phyloP scores from a whole-genome alignment of 1,140 invertebrate genomes.

The Elymnias hypermnestra region DNA sequence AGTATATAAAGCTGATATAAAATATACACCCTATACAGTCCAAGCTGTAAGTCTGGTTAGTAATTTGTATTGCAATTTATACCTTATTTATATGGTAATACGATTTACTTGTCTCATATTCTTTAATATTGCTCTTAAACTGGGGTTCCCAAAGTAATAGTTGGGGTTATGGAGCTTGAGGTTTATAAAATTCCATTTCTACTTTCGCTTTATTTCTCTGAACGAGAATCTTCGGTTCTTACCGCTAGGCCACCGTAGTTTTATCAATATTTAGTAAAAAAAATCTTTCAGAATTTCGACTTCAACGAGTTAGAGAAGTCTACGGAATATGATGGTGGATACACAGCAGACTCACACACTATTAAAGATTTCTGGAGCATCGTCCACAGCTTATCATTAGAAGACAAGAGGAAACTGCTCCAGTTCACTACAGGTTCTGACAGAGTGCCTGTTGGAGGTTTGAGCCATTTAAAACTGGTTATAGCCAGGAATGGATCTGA shows the following conservation, averaged over 20 bases:
- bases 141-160: too few relatives aligned
- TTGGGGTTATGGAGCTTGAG: too few relatives aligned
- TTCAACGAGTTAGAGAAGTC: conserved; percentile 93
- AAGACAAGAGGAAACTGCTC: conserved; percentile 93
- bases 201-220: too few relatives aligned
- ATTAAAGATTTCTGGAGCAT: conserved; percentile 96
- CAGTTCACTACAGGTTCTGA: conserved; percentile 97
- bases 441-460: conserved; percentile 94
- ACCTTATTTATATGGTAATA: background rate
- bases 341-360: conserved; percentile 87
- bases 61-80: background rate
- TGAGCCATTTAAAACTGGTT: conserved; percentile 91
- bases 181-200: too few relatives aligned
- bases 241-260: too few relatives aligned
- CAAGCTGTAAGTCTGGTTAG: background rate
- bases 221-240: too few relatives aligned
- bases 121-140: too few relatives aligned
- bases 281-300: conserved; percentile 85
- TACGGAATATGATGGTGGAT: conserved; percentile 95
- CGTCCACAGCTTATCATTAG: conserved; percentile 89
- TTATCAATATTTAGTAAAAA: too few relatives aligned
- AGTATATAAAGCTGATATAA: background rate
- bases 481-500: conserved; percentile 88
- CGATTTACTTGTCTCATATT: too few relatives aligned
- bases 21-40: background rate